Base-by-base conservation (phyloP, 2,888 invertebrate genomes). In the Heliconius hortense region DNA sequence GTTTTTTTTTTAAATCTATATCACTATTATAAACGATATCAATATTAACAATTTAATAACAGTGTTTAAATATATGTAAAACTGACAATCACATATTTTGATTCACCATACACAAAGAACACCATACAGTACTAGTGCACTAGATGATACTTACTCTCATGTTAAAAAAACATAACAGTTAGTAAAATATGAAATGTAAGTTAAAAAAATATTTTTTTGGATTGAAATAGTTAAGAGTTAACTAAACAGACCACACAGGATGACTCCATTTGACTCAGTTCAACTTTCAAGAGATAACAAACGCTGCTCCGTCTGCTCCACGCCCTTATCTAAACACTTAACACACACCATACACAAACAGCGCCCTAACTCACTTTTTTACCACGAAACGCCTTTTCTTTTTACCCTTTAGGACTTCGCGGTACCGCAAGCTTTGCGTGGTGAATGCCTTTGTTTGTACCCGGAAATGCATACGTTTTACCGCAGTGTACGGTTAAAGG, bases 321-420 rank as follows among this genome's bases (percentile, higher is more conserved):
- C 86, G 87, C 87, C 89, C 93, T 94, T 94, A 93, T 93, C 91
- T 92, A 94, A 94, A 93, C 94, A 93, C 94, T 93, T 90, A 90
- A 89, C 90, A 88, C 89, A 87, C 87, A 86, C 90, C 88, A 87
- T 90, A 90, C 89, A 92, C 91, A 93, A 93, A 93, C 90, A 88
- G 85, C 88, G 87, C 88, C 88, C 88, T 89, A 89, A 91, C 91
- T 91, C 84, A 89, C 88, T 93, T 93, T n/a, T 93, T 93, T 93
- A 92, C 91, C 87, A 89, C 87, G 87, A 90, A 92, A 88, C 84
- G 87, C 88, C 90, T 88, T 91, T 90, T 89, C 86, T 85, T 87
- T 91, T 89, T 91, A 90, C 90, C 90, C 90, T 90, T 90, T 90
- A 89, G 87, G 87, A 85, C 85, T 90, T 88, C 88, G 86, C 86